Evolutionary conservation across 2,797 vertebrate species (phyloP).

Genomic region (Coluber constrictor): DNA sequence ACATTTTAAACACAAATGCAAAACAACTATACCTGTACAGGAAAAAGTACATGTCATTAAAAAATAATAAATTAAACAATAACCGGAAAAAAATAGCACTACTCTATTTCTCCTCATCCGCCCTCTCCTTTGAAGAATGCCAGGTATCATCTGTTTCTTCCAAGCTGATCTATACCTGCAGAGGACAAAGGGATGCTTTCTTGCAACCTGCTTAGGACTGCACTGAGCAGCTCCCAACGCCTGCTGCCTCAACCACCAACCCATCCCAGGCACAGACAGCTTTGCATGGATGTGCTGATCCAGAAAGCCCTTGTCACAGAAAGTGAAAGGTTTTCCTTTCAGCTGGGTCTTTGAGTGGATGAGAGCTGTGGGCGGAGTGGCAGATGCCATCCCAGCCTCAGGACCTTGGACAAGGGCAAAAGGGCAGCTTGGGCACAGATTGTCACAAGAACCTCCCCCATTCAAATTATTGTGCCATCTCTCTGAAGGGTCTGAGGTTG

Average conservation of each 20-base stretch:
- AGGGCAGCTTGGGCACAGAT: background rate
- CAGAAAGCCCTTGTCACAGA: background rate
- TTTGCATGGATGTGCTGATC: background rate
- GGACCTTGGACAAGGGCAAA: background rate
- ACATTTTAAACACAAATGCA: background rate
- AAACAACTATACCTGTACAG: background rate
- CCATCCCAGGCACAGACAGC: background rate
- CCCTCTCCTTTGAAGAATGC: background rate
- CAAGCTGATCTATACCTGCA: background rate
- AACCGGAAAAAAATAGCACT: conserved; percentile 47
- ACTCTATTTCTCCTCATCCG: conserved; percentile 30
- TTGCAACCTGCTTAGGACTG: background rate
- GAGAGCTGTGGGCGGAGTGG: background rate
- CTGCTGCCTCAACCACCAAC: background rate
- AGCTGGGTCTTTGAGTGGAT: background rate
- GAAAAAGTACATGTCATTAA: conserved; percentile 22
- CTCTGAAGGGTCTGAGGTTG: background rate
- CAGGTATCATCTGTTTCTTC: background rate
- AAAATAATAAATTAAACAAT: conserved; percentile 70
- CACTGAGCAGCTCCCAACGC: background rate
- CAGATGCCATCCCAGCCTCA: background rate
- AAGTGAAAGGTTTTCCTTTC: background rate
- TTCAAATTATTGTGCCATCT: background rate
- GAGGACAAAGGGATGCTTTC: background rate
- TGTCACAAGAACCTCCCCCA: background rate